phyloP scores from a whole-genome alignment of 2,113 vertebrate genomes.

The Microtus montanus region DNA sequence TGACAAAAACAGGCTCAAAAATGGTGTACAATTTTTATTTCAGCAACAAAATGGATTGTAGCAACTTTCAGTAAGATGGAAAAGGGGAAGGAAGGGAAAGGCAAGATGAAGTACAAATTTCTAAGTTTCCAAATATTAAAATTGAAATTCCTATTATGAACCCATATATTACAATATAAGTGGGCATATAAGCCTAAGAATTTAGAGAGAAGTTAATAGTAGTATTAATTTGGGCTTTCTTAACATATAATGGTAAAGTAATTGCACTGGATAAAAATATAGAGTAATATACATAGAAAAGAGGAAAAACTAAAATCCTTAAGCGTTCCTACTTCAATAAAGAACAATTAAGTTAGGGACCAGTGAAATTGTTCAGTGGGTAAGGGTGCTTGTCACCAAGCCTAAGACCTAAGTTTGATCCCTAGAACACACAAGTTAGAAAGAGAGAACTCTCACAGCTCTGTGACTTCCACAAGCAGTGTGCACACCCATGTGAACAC shows the following conservation, averaged over 20 bases:
- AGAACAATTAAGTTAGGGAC: neutral
- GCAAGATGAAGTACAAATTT: neutral
- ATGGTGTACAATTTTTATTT: neutral
- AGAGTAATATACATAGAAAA: neutral
- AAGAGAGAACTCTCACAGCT: neutral
- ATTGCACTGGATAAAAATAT: neutral
- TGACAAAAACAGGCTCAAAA: neutral
- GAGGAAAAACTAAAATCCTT: constrained; percentile 2
- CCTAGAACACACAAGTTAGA: neutral
- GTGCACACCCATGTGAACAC: no score
- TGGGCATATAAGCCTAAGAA: neutral
- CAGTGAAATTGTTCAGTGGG: neutral
- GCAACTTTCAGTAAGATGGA: neutral
- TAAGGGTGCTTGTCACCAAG: neutral
- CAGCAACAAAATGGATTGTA: neutral
- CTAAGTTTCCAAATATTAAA: neutral
- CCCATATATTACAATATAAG: neutral
- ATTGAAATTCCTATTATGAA: neutral
- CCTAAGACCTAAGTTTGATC: neutral
- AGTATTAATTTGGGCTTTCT: neutral
- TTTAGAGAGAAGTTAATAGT: neutral
- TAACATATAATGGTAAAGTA: neutral
- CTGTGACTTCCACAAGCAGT: neutral
- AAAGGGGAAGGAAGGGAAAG: neutral
- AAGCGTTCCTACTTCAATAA: neutral